Evolutionary conservation across 2,888 invertebrate species (phyloP), one percentile per base, ranked within the genome.

Genomic region (Eurytoma adleriae): DNA sequence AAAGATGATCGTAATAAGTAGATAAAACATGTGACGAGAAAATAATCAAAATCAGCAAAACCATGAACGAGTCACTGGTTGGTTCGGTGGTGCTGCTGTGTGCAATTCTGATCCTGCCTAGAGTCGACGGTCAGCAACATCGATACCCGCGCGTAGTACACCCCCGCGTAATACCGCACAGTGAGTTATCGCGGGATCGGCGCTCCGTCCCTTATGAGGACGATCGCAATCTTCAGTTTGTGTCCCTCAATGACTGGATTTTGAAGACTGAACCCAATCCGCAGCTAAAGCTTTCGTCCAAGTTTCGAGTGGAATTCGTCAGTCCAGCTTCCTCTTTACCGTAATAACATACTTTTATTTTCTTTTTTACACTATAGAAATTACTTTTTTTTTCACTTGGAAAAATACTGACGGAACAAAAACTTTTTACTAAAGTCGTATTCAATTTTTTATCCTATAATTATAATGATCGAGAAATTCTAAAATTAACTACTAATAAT

Each of bases 161-260:
- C 54, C 88, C 89, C 1, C 82, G 84, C 10, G 82, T 89, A 16
- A 71, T 87, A 12, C 62, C 83, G 7, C 67, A 54, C 24, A 73
- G 69, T 1, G 77, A 77, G 12, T 52, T 77, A 12, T 80, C 84
- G 0, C 79, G 76, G 24, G 82, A 82, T 52, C 82, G 82, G 12
- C 82, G 82, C 4, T 82, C 82, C 10, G 57, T 71, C 2, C 67
- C 71, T 0, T 27, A n/a, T 5, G 48, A 18, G 48, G 76, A 66
- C 13, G 64, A 77, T 0, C 66, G 62, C 12, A 79, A 76, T 56
- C 70, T 80, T 18, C 70, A 84, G 54, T 73, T 82, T 56, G 84
- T 87, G n/a, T 69, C 84, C 1, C 78, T 89, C 16, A 84, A 84
- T 57, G 87, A 87, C 64, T 89, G 89, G 89, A 87, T 87, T 0